A percentile compares a stretch with the other conserved stretches of the same genome.
These are phyloP conservation scores for Bagarius yarrelli DNA, from an alignment of 2,113 vertebrate species.

Conservation along the genomic window DNA sequence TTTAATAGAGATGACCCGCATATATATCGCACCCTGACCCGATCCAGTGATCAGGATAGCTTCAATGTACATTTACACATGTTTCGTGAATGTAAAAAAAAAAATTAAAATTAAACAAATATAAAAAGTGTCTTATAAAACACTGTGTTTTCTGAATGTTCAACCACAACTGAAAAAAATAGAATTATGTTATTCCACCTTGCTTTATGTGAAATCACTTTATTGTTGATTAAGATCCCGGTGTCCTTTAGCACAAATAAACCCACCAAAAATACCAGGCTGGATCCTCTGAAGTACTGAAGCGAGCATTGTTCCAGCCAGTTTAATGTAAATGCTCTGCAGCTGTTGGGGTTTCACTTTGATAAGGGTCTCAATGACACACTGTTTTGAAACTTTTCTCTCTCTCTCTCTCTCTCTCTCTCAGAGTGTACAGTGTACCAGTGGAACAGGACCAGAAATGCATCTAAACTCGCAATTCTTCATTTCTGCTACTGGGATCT, in stretches of 20 bases:
- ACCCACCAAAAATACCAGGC: not conserved
- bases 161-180: too few relatives aligned
- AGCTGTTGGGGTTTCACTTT: not conserved
- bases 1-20: too few relatives aligned
- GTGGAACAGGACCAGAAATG: conserved; percentile 70
- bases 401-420: not conserved
- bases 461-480: conserved; percentile 57
- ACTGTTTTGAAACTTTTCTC: not conserved
- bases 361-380: not conserved
- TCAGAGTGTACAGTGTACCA: conserved; percentile 71
- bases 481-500: conserved; percentile 28
- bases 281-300: not conserved
- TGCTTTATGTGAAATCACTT: not conserved
- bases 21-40: too few relatives aligned
- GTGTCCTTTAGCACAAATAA: not conserved
- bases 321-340: not conserved
- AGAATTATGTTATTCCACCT: too few relatives aligned
- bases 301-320: conserved; percentile 36
- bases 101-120: too few relatives aligned
- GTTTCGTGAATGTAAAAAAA: too few relatives aligned
- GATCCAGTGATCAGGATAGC: too few relatives aligned
- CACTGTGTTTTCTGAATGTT: too few relatives aligned
- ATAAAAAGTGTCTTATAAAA: too few relatives aligned
- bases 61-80: too few relatives aligned
- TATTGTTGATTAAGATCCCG: not conserved